Base-by-base conservation (phyloP, 2,888 invertebrate species). In the Drosophila barbarae region DNA sequence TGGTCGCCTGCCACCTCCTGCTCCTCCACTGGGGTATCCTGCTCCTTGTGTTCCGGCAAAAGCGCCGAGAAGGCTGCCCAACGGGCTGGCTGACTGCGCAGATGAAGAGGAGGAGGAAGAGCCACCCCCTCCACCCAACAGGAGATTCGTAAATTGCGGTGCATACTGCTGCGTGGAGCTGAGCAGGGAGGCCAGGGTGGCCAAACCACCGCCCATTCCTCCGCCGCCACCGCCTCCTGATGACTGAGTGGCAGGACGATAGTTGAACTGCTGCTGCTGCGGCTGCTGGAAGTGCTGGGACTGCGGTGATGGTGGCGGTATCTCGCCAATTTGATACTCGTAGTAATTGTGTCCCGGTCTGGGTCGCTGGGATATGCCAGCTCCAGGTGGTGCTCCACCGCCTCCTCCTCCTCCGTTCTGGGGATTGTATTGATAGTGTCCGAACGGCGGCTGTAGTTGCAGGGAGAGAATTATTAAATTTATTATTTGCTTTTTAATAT, bases 131-230 rank as follows among this genome's bases (percentile, higher is more conserved):
- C 82, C 82, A 7, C 84, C 84, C 54, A 86, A 42, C 7, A 88
- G 76, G 13, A 89, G 77, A 77, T 87, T 88, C 75, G 88, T 86
- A 82, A 89, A 88, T 76, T 89, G 89, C 66, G 88, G 87, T 67
- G 88, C 88, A 76, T 88, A 88, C 67, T 87, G 86, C 64, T 82
- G 80, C 12, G 84, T 85, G 28, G 76, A 63, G 53, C 65, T 78
- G 28, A 85, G 58, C 51, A 87, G 63, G 41, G 87, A 86, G 35
- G 85, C 88, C 56, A 88, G 63, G 30, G 88, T 77, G 51, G 88
- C 82, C 57, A 88, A 60, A 50, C 86, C 80, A 34, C 77, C 76
- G 30, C 69, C 56, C 18, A 46, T 38, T 10, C 46, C 42, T 8
- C 47, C 35, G 30, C 38, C 61, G 34, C 50, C 69, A 9, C 34